Evolutionary conservation across 2,113 vertebrate species (phyloP).

Genomic region (Cyprinodon variegatus): DNA sequence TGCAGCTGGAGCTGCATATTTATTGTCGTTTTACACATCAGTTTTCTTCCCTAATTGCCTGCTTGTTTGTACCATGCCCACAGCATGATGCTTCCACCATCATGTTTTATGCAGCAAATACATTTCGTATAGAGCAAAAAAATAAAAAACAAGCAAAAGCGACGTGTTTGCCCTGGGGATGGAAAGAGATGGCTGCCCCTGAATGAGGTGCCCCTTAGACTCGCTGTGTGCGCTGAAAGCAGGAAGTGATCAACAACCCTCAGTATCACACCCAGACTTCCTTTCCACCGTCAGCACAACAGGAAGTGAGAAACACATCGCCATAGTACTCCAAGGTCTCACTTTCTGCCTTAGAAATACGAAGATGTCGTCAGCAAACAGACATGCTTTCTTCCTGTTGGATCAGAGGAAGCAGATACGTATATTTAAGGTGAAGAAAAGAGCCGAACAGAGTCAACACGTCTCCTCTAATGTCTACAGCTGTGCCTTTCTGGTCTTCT

Average conservation of each 20-base stretch:
- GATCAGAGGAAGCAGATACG: background rate
- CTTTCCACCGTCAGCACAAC: slow-evolving; percentile 12
- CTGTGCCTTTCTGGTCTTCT: slow-evolving; percentile 24
- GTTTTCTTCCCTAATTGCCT: too few relatives aligned
- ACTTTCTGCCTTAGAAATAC: slow-evolving; percentile 50
- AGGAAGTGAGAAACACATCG: slow-evolving; percentile 44
- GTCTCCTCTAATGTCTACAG: slow-evolving; percentile 9
- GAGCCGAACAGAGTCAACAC: background rate
- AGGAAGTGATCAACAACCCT: slow-evolving; percentile 27
- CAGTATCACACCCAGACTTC: slow-evolving; percentile 15
- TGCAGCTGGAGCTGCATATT: too few relatives aligned
- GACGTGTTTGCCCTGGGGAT: background rate
- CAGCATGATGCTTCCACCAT: too few relatives aligned
- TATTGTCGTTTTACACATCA: too few relatives aligned
- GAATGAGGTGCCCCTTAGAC: background rate
- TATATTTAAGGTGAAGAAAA: background rate
- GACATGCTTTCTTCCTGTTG: background rate
- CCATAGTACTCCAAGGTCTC: slow-evolving; percentile 36
- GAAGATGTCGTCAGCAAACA: fast-evolving
- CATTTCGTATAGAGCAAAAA: too few relatives aligned
- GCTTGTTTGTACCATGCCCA: too few relatives aligned
- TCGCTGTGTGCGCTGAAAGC: background rate
- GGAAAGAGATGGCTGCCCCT: background rate
- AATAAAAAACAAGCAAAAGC: too few relatives aligned
- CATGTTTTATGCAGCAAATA: too few relatives aligned